Conservation (phyloP, 2,113 vertebrate species). For the Xiphorhynchus elegans region DNA sequence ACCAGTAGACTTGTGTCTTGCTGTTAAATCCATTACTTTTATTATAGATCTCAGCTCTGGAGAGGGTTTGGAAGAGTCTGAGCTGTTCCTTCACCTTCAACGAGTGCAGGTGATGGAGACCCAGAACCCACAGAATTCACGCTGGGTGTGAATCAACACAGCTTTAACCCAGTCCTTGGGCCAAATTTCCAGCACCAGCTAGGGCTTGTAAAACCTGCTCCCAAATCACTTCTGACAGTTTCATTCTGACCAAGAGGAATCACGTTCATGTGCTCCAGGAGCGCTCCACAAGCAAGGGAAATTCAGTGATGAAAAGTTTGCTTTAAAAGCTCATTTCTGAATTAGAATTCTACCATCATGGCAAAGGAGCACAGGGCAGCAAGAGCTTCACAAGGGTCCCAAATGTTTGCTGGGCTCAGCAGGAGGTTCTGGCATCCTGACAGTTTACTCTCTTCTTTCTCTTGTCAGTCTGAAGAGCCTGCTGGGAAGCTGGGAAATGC, state of each 20-base stretch:
- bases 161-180: not conserved
- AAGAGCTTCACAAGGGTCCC: not conserved
- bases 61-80: not conserved
- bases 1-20: not conserved
- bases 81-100: not conserved
- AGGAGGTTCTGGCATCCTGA: not conserved
- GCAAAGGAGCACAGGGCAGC: not conserved
- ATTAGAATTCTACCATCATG: not conserved
- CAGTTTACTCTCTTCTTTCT: not conserved
- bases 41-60: not conserved
- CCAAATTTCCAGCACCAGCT: not conserved
- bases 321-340: not conserved
- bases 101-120: not conserved
- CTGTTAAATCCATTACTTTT: not conserved
- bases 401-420: fast-evolving
- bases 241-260: not conserved
- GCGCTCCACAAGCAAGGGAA: not conserved
- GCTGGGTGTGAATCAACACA: fast-evolving
- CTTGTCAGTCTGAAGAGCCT: not conserved
- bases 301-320: not conserved
- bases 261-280: not conserved
- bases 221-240: not conserved
- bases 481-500: not conserved
- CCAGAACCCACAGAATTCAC: fast-evolving
- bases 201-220: not conserved